Evolutionary conservation across 2,888 invertebrate genomes (phyloP).

Genomic region (Drosophila mulleri): DNA sequence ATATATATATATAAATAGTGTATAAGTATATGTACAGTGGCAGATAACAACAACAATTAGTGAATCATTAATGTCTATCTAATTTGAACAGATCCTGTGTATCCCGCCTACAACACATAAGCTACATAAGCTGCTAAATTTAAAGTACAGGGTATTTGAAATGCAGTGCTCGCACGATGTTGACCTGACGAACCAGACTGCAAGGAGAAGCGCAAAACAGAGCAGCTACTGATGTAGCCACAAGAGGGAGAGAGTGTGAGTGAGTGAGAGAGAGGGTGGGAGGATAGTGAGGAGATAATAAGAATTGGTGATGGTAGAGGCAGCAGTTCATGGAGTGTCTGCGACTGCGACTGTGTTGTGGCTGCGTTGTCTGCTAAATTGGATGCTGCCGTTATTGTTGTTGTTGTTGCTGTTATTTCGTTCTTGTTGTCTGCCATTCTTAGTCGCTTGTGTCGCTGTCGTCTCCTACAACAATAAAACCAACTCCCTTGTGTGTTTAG

Average conservation of each 20-base stretch:
- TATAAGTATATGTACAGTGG: not conserved
- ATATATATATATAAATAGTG: not conserved
- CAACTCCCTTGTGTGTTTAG: conserved; percentile 65
- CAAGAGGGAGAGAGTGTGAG: conserved; percentile 3
- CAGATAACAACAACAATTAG: not conserved
- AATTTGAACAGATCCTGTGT: not conserved
- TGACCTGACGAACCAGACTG: conserved; percentile 34
- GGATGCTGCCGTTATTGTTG: conserved; percentile 56
- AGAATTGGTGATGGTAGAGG: conserved; percentile 18
- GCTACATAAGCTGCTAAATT: not conserved
- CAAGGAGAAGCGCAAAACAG: conserved; percentile 14
- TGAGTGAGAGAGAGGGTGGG: not conserved
- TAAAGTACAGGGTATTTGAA: conserved; percentile 32
- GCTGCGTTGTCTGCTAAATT: conserved; percentile 61
- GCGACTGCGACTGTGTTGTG: conserved; percentile 33
- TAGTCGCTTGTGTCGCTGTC: conserved; percentile 23
- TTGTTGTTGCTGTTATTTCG: conserved; percentile 16
- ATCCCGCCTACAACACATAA: too few relatives aligned
- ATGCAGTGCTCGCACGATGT: conserved; percentile 10
- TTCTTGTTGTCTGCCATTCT: conserved; percentile 41
- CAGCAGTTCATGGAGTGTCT: conserved; percentile 31
- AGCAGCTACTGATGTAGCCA: conserved; percentile 18
- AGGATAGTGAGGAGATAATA: conserved; percentile 8
- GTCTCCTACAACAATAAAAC: conserved; percentile 53
- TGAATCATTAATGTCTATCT: not conserved